These are phyloP conservation scores for Rhynchonycteris naso DNA, from an alignment of 2,797 vertebrate species.

Conservation along the genomic window DNA sequence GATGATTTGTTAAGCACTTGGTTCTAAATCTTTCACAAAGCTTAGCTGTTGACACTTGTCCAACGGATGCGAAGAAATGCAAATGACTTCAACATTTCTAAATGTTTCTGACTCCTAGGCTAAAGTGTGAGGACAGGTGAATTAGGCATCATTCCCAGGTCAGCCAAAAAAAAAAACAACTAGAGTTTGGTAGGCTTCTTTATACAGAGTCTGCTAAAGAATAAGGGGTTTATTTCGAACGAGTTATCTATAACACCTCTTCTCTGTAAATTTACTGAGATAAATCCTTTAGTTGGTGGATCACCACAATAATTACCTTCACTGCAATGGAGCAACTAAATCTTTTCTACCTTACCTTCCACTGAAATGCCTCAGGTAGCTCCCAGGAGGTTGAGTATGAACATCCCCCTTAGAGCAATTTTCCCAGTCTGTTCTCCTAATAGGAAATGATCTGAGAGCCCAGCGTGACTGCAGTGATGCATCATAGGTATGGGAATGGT, in stretches of 20 bases:
- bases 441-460: slow-evolving; percentile 30
- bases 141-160: slow-evolving; percentile 40
- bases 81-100: slow-evolving; percentile 69
- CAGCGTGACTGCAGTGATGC: not conserved
- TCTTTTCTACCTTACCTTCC: not conserved
- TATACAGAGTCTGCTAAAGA: slow-evolving; percentile 31
- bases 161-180: slow-evolving; percentile 32
- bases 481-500: slow-evolving; percentile 60
- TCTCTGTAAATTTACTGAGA: slow-evolving; percentile 74
- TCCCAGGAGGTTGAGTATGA: slow-evolving; percentile 52
- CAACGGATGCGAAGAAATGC: slow-evolving; percentile 71
- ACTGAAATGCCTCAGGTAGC: not conserved
- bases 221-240: slow-evolving; percentile 78
- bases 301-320: slow-evolving; percentile 68
- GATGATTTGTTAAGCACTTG: slow-evolving; percentile 81
- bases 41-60: slow-evolving; percentile 82
- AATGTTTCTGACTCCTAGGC: slow-evolving; percentile 33
- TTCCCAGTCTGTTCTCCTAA: slow-evolving; percentile 6
- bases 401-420: not conserved
- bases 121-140: slow-evolving; percentile 71
- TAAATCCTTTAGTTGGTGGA: slow-evolving; percentile 75
- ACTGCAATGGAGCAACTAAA: slow-evolving; percentile 65
- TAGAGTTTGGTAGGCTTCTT: slow-evolving; percentile 61
- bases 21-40: slow-evolving; percentile 82
- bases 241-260: slow-evolving; percentile 79